Evolutionary conservation across 2,797 vertebrate species (phyloP), one percentile per base, ranked within the genome.

Genomic region (Sebastes cheni): DNA sequence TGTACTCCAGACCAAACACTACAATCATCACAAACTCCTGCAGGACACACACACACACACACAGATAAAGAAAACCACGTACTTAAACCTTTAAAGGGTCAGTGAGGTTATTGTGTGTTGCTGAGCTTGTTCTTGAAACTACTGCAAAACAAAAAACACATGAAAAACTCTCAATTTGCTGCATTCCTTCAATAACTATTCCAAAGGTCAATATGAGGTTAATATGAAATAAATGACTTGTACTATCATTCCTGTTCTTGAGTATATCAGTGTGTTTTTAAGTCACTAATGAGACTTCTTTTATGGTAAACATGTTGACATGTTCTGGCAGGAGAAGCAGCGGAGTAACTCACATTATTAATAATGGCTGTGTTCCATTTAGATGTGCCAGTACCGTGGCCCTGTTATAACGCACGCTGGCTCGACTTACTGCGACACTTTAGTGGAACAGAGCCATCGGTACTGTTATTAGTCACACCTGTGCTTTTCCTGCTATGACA

Each of bases 21-120:
- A 99, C 98, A 87, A 99, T 99, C 98, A 99, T 99, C 92, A 99
- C 98, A 95, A 98, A 99, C 95, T 99, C 99, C 98, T 99, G 88
- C 69, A 80, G 36, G 36, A 77, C 16, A 73, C 73, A 78, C 78
- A 77, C 34, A 70, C 55, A 68, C 29, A 78, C 30, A 74, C 12
- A 66, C 23, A 65, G 10, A 46, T 13, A 42, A 6, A 42, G 72
- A 20, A 34, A 46, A 46, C 46, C 25, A 67, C 16, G 56, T 3
- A 60, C 25, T 34, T 64, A 54, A 66, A 79, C 56, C 25, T 71
- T 66, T 25, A 61, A 52, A 62, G n/a, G 3, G 61, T 64, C 36
- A 58, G 7, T 6, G 34, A 46, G 34, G 34, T 39, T 42, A n/a
- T 52, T 18, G 18, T 52, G 50, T n/a, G 18, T 52, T 52, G 50